phyloP scores from a whole-genome alignment of 2,888 invertebrate species.

The Euphydryas editha region DNA sequence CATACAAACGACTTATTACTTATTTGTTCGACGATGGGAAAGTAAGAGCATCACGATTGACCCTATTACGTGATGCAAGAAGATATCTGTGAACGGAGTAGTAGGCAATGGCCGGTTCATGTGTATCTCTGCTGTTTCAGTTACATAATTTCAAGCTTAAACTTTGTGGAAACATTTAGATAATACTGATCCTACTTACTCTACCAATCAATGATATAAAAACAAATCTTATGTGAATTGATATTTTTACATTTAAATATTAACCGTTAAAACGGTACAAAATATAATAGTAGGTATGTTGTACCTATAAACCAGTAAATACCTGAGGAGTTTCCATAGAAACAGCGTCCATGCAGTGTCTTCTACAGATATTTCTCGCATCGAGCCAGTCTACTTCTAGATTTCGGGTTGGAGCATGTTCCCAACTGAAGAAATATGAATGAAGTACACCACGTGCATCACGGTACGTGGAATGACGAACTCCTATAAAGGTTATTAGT shows the following conservation, averaged over 20 bases:
- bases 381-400: conserved; percentile 96
- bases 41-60: conserved; percentile 60
- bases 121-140: not conserved
- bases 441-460: conserved; percentile 94
- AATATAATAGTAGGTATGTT: too few relatives aligned
- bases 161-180: not conserved
- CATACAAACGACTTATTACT: conserved; percentile 29
- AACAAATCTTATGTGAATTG: not conserved
- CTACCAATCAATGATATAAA: not conserved
- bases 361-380: conserved; percentile 94
- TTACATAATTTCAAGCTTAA: not conserved
- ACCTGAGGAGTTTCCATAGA: conserved; percentile 94
- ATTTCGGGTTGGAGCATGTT: conserved; percentile 91
- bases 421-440: conserved; percentile 97
- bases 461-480: conserved; percentile 93
- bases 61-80: conserved; percentile 52
- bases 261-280: too few relatives aligned
- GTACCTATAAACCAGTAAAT: conserved; percentile 7
- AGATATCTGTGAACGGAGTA: conserved; percentile 47
- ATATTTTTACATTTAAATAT: not conserved
- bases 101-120: conserved; percentile 4
- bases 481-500: conserved; percentile 80
- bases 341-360: conserved; percentile 97
- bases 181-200: not conserved
- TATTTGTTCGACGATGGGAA: conserved; percentile 47